Percentiles rank a stretch among this genome's conserved stretches.
Evolutionary conservation across 1,140 invertebrate genomes (phyloP).

Genomic region (Zaprionus camerounensis): DNA sequence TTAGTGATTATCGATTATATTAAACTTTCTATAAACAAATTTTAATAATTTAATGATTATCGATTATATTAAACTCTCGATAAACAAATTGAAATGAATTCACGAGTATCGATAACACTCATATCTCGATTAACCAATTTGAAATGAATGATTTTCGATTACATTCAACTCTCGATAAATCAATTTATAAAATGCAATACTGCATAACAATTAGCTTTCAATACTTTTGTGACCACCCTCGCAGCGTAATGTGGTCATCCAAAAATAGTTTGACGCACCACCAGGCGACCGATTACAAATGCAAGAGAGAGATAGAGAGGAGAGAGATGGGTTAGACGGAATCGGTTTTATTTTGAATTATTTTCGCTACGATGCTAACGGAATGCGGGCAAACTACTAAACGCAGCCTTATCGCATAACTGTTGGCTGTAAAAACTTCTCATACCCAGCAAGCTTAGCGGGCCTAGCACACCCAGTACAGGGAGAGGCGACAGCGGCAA

Average conservation of each 20-base stretch:
- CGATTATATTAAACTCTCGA: too few species aligned
- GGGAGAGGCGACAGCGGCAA: not conserved
- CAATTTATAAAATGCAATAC: not conserved
- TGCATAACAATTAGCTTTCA: not conserved
- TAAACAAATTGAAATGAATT: too few species aligned
- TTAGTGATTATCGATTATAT: too few species aligned
- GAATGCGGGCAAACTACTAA: constrained; percentile 7
- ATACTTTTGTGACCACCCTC: not conserved
- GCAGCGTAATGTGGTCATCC: constrained; percentile 20
- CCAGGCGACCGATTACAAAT: constrained; percentile 9
- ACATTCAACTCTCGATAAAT: not conserved
- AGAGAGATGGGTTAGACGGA: not conserved
- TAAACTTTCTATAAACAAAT: too few species aligned
- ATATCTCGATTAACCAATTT: too few species aligned
- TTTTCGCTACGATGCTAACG: not conserved
- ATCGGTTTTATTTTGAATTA: not conserved
- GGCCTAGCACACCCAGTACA: not conserved
- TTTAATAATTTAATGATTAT: too few species aligned
- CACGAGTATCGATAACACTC: too few species aligned
- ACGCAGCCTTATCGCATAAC: constrained; percentile 3
- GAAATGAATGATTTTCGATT: too few species aligned
- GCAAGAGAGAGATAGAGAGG: not conserved
- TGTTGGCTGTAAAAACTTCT: not conserved
- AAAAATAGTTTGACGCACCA: constrained; percentile 31
- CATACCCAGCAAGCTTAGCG: not conserved